Evolutionary conservation across 2,113 vertebrate genomes (phyloP).

Genomic region (Eublepharis macularius): DNA sequence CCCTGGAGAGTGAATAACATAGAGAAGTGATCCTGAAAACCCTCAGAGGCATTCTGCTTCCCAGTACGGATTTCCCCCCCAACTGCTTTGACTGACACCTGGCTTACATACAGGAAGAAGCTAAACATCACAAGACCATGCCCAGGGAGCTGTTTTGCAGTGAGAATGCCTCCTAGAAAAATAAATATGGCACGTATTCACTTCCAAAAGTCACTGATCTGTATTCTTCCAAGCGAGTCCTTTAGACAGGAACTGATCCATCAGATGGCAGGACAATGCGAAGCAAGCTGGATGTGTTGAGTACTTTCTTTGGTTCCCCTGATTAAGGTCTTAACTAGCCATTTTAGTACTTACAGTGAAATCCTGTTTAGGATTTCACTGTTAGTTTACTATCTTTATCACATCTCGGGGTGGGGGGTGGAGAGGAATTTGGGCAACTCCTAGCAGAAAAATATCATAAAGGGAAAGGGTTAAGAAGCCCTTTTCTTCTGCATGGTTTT

Average conservation of each 20-base stretch:
- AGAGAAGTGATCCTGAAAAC: conserved; percentile 22
- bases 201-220: neutral
- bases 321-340: neutral
- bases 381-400: no score
- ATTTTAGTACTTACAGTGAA: neutral
- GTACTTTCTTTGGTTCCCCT: neutral
- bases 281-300: neutral
- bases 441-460: no score
- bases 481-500: no score
- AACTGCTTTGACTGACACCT: conserved; percentile 47
- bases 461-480: no score
- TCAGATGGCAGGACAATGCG: neutral
- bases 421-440: no score
- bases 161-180: neutral
- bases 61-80: conserved; percentile 36
- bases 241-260: neutral
- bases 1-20: conserved; percentile 58
- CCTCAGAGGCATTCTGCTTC: conserved; percentile 59
- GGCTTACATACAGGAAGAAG: conserved; percentile 55
- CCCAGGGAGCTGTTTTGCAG: conserved; percentile 22
- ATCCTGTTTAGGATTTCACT: no score
- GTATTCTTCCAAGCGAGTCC: neutral
- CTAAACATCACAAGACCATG: neutral
- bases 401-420: no score
- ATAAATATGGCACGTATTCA: conserved; percentile 5